These are phyloP conservation scores for Zosterops japonicus DNA, from an alignment of 2,113 vertebrate genomes.

Conservation along the genomic window DNA sequence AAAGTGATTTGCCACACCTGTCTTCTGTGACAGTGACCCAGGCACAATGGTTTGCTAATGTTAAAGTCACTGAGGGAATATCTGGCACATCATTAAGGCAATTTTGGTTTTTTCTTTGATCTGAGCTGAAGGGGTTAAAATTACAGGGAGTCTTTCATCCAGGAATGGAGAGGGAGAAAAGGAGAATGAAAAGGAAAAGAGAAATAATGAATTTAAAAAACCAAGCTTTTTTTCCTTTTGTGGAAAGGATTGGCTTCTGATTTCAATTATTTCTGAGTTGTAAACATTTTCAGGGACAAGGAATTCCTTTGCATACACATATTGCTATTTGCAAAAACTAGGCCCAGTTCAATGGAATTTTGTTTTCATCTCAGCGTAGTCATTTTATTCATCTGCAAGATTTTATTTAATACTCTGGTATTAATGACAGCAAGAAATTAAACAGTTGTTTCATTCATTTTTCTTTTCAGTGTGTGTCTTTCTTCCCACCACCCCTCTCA, in stretches of 20 bases:
- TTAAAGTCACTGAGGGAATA: neutral
- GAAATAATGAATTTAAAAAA: neutral
- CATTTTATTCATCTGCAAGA: constrained; percentile 57
- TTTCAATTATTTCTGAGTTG: constrained; percentile 69
- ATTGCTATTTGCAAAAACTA: constrained; percentile 63
- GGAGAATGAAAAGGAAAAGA: neutral
- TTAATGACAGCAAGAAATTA: constrained; percentile 64
- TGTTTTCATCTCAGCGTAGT: constrained; percentile 58
- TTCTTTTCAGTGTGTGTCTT: constrained; percentile 43
- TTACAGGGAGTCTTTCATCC: neutral
- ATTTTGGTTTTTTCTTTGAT: neutral
- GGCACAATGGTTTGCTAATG: neutral
- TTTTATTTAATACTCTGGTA: constrained; percentile 61
- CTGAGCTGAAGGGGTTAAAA: constrained; percentile 15
- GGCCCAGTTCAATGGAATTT: constrained; percentile 62
- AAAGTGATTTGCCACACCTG: neutral
- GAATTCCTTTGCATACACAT: constrained; percentile 69
- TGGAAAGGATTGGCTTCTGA: constrained; percentile 63
- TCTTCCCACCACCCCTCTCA: neutral
- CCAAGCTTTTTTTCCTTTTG: neutral
- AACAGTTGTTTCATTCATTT: constrained; percentile 60
- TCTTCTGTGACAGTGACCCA: neutral
- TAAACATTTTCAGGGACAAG: constrained; percentile 73
- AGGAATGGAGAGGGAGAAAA: neutral
- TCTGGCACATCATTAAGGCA: neutral